Base-by-base conservation (phyloP, 2,113 vertebrate genomes). In the Trachemys scripta region DNA sequence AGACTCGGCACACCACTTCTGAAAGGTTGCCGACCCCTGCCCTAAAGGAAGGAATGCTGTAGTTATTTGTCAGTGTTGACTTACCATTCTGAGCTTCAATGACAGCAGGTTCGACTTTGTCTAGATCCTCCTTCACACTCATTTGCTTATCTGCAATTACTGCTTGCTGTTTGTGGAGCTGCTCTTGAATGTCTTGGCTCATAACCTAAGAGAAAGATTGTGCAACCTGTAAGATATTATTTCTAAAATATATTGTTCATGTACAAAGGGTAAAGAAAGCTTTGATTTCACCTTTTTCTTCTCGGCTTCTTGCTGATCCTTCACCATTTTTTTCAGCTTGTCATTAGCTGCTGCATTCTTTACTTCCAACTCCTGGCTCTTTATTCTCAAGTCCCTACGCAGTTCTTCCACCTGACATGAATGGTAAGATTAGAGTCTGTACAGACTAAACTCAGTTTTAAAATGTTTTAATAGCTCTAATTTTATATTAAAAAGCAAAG, bases 301-400 rank as follows among this genome's bases (percentile, higher is more conserved):
- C 85, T 99, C 99, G 0, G 99, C 99, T 97, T 99, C 99, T 91
- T 99, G 99, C 80, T 99, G 99, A 97, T 99, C 99, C 96, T 99
- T 99, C 86, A 99, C 99, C 99, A 99, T 99, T 98, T 99, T 99
- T 96, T 99, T 99, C 95, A 99, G 98, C 97, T 99, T 99, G 98
- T 99, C 99, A 19, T 99, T 99, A 93, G 99, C 99, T 4, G 99
- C 99, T 3, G 99, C 99, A 3, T 99, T 99, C 98, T 99, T 99
- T 10, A 99, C 99, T 97, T 99, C 99, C 93, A 99, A 97, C 95
- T 99, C 99, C 86, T 99, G 99, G 96, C 99, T 99, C 98, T 99
- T 99, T 96, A 99, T 99, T 95, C 99, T 98, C 86, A 99, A 95
- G 95, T 99, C 99, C 9, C 99, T 98, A 9, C 99, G 99, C 89